phyloP scores from a whole-genome alignment of 2,113 vertebrate species.

The Pholis gunnellus region DNA sequence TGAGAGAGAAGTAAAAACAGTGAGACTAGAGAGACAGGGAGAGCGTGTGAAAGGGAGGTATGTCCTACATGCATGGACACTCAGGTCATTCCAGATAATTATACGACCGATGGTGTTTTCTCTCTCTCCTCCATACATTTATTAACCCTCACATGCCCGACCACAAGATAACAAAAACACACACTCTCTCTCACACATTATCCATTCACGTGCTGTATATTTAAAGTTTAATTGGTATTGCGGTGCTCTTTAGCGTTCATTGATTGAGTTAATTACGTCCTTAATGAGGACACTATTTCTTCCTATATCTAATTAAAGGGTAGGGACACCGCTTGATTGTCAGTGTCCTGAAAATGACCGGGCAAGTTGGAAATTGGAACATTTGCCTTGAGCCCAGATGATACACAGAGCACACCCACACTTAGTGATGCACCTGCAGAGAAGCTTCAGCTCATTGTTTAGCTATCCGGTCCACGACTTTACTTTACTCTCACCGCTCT shows the following conservation, averaged over 20 bases:
- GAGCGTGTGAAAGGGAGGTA: not conserved
- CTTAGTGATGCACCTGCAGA: not conserved
- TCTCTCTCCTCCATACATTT: constrained; percentile 35
- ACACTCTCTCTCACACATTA: not conserved
- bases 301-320: constrained; percentile 65
- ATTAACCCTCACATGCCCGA: constrained; percentile 29
- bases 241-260: constrained; percentile 42
- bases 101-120: constrained; percentile 34
- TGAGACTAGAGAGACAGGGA: not conserved
- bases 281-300: constrained; percentile 67
- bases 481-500: not conserved
- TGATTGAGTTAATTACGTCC: constrained; percentile 68
- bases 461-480: too few relatives aligned
- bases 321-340: constrained; percentile 63
- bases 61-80: constrained; percentile 71
- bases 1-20: constrained; percentile 3
- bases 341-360: constrained; percentile 62
- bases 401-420: not conserved
- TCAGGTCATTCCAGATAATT: constrained; percentile 65
- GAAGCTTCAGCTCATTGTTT: not conserved
- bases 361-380: constrained; percentile 22
- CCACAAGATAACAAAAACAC: constrained; percentile 8
- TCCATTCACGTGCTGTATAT: constrained; percentile 31
- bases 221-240: constrained; percentile 53
- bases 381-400: not conserved